Evolutionary conservation across 2,888 invertebrate genomes (phyloP), one percentile per base, ranked within the genome.

Genomic region (Rhagonycha lutea): DNA sequence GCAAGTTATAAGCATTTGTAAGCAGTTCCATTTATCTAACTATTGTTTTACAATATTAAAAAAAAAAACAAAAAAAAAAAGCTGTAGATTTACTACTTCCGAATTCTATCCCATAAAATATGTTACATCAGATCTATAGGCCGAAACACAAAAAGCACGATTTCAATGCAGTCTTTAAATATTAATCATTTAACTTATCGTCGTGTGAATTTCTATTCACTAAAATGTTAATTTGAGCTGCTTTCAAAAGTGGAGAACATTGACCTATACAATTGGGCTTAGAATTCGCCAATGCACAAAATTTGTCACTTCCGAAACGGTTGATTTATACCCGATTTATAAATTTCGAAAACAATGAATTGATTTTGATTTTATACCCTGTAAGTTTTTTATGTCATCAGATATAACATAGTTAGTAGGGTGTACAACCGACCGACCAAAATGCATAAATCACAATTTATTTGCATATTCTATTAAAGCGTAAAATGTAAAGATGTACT

Each of bases 161-260:
- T 47, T 47, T 47, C 47, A 47, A 47, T 47, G n/a, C 32, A 47
- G 47, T 47, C 47, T 47, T 47, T 47, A 47, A 47, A 47, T 47
- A 47, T 47, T 47, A 47, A 47, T 47, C 47, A n/a, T n/a, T 47
- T 47, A 62, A 23, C 23, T 62, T 62, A 62, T 23, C 67, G 18
- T 9, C 26, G 28, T 74, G 68, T 71, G 71, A 68, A 69, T 68
- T 74, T 70, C 26, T 68, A 71, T 71, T 74, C 61, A 47, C 28
- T 68, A 62, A 74, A 74, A 74, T 71, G 74, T 74, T 74, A 74
- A 74, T 74, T 74, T 71, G 62, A 71, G 70, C 70, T 60, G 61
- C 68, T 67, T 74, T 63, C 70, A 65, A 61, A 29, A 47, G 74
- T 28, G 60, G 68, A 28, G 68, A 71, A 61, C 71, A 70, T 71